These are phyloP conservation scores for Trachythela sp. DNA, from an alignment of 64 coral and sea anemone species.

Conservation along the genomic window DNA sequence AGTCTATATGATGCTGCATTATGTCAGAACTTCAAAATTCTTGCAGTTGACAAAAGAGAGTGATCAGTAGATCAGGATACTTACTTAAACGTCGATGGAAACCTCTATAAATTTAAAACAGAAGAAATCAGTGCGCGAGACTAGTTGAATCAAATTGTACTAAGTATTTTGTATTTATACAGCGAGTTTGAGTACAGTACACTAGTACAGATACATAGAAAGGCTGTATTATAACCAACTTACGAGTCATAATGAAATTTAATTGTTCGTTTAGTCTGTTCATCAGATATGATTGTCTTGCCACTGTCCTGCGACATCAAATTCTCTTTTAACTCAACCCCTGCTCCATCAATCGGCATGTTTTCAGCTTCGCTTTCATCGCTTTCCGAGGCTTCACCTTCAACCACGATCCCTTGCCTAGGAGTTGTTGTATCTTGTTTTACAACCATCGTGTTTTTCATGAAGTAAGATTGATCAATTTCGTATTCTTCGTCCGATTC, in stretches of 20 bases:
- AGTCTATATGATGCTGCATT: too few relatives aligned
- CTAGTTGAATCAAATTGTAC: background rate
- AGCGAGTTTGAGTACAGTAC: too few relatives aligned
- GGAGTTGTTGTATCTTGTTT: background rate
- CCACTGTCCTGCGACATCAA: background rate
- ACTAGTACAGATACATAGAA: too few relatives aligned
- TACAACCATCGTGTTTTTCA: conserved; percentile 10
- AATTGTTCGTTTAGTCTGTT: background rate
- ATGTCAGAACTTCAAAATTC: too few relatives aligned
- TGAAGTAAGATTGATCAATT: conserved; percentile 2
- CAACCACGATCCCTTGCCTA: background rate
- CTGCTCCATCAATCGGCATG: background rate
- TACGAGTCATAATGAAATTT: background rate
- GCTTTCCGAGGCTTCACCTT: conserved; percentile 16
- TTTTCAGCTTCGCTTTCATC: background rate
- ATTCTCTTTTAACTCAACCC: background rate
- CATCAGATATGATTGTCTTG: background rate
- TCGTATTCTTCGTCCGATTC: conserved; percentile 95
- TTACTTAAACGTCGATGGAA: background rate
- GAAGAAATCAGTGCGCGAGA: background rate
- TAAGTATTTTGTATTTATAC: background rate
- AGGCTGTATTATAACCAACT: too few relatives aligned
- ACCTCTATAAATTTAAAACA: background rate
- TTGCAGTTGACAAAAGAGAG: background rate
- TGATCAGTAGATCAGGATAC: background rate